Evolutionary conservation across 2,797 vertebrate species (phyloP), one percentile per base, ranked within the genome.

Genomic region (Amniataba percoides): DNA sequence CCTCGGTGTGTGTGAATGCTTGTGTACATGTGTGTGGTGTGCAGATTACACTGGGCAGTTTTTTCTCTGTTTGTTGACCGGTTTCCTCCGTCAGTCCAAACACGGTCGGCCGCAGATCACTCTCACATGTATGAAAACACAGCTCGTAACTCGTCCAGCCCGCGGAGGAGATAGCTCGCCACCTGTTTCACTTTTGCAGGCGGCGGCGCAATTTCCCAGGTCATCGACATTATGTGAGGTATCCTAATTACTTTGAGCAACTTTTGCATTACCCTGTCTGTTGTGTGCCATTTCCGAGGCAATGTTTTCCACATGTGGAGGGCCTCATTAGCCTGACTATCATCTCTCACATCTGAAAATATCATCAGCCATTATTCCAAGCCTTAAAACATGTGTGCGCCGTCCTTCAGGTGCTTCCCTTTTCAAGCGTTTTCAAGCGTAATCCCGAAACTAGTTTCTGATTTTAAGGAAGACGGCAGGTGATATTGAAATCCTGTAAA

Each of bases 251-350:
- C 72, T 19, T 25, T 27, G 31, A 74, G 67, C 77, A 75, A 81
- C 70, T 73, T 81, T 77, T 62, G 65, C 64, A 80, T 74, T 57
- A 64, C 72, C 56, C 23, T 1, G 34, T 7, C 34, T 36, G 34
- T 36, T 36, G 34, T 3, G 34, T 8, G 34, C 8, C 7, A 36
- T 36, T 36, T 36, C 34, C 8, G 34, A 36, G 34, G 34, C 34
- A 74, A 88, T 78, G 70, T 13, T 73, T 87, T 78, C 80, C 83
- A 89, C 62, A 90, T 82, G 82, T 83, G 83, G 77, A 43, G 0
- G 34, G 52, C 5, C 27, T 61, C 27, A 84, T 63, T 68, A 45
- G 9, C 48, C 71, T 55, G 59, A 78, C 62, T 62, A 21, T 80
- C 80, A 71, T 77, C 70, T 56, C 21, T 18, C 74, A 64, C 61